Evolutionary conservation across 2,797 vertebrate genomes (phyloP).

Genomic region (Pampus argenteus): DNA sequence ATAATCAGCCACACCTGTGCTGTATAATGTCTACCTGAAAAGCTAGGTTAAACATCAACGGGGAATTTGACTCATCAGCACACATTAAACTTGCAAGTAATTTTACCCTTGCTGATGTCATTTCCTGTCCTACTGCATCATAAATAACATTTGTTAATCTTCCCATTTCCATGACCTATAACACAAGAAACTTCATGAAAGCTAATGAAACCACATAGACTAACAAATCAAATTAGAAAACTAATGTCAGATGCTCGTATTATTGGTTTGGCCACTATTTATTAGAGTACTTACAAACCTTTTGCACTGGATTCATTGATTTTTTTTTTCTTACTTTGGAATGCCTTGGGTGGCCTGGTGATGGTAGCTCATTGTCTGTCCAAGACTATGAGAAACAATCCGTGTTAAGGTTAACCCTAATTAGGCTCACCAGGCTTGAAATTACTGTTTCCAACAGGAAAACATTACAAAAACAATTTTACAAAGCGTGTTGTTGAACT

Average conservation of each 20-base stretch:
- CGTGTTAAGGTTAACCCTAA: conserved; percentile 63
- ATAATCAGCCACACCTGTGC: conserved; percentile 1
- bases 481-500: conserved; percentile 58
- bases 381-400: conserved; percentile 54
- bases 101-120: not conserved
- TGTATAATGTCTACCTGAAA: not conserved
- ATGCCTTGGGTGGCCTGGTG: conserved; percentile 44
- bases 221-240: conserved; percentile 42
- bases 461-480: conserved; percentile 60
- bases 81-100: conserved; percentile 10
- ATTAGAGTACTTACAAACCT: conserved; percentile 34
- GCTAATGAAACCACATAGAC: conserved; percentile 23
- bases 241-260: conserved; percentile 34
- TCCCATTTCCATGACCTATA: conserved; percentile 6
- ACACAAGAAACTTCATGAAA: conserved; percentile 19
- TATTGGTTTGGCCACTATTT: conserved; percentile 38
- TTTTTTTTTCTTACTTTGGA: conserved; percentile 3
- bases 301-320: conserved; percentile 27
- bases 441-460: conserved; percentile 65
- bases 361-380: conserved; percentile 31
- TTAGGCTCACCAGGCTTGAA: conserved; percentile 58
- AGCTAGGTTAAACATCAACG: not conserved
- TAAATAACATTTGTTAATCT: conserved; percentile 21
- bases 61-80: not conserved
- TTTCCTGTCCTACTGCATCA: not conserved